phyloP scores from a whole-genome alignment of 2,797 vertebrate species.

The Emydoidea blandingii region DNA sequence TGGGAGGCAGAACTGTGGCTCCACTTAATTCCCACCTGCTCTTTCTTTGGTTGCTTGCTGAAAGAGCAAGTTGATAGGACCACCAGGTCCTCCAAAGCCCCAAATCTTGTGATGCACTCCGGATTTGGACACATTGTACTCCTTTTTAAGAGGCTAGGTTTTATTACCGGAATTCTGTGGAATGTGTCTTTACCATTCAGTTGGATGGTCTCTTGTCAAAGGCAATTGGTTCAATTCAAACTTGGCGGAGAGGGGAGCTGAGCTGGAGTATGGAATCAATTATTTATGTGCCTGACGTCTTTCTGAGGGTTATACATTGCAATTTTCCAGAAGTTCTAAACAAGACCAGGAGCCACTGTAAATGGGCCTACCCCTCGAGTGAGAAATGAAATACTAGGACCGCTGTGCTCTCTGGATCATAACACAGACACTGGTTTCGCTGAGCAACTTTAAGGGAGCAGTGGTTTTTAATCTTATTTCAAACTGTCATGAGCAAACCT shows the following conservation, averaged over 20 bases:
- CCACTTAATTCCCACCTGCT: background rate
- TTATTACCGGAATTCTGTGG: background rate
- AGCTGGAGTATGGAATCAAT: background rate
- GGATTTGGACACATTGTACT: background rate
- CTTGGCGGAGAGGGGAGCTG: background rate
- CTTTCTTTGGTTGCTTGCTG: background rate
- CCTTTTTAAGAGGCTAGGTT: background rate
- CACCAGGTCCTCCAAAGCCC: background rate
- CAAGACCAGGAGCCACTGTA: background rate
- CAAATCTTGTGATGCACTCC: background rate
- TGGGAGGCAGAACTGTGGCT: background rate
- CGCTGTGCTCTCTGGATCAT: background rate
- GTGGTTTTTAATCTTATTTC: background rate
- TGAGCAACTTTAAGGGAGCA: background rate
- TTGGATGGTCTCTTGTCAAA: background rate
- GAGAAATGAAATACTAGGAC: background rate
- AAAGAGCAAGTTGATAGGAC: background rate
- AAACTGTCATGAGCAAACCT: background rate
- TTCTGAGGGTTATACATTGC: background rate
- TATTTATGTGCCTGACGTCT: background rate
- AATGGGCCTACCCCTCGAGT: background rate
- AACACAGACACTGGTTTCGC: background rate
- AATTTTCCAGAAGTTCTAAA: background rate
- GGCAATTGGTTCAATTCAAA: background rate
- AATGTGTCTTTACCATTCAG: background rate